Percentiles rank a stretch among this genome's conserved stretches.
These are phyloP conservation scores for Apodemia duryi DNA, from an alignment of 2,888 invertebrate genomes.

Conservation along the genomic window DNA sequence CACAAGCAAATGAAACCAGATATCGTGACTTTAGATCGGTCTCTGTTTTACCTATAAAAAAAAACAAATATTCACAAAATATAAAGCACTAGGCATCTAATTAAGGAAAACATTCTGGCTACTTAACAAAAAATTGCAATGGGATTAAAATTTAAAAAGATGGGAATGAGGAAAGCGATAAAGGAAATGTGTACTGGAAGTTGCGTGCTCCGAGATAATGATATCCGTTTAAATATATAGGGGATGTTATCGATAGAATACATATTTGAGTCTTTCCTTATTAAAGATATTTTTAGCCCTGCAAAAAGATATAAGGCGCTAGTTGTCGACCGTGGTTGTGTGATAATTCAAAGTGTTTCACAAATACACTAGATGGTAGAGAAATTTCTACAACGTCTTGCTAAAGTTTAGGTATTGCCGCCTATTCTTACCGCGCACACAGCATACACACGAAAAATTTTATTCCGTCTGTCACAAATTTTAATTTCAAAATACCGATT, in stretches of 20 bases:
- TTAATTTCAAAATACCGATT: no score
- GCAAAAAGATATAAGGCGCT: no score
- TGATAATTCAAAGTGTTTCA: no score
- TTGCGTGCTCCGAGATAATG: slow-evolving; percentile 9
- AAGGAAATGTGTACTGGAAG: slow-evolving; percentile 10
- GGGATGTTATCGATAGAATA: background rate
- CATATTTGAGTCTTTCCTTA: no score
- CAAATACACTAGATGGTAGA: no score
- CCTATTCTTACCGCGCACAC: no score
- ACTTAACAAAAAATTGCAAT: slow-evolving; percentile 1
- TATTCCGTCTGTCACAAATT: no score
- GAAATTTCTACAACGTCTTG: no score
- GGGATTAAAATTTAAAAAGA: slow-evolving; percentile 6
- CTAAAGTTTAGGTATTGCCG: no score
- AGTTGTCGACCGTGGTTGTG: no score
- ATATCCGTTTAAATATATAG: slow-evolving; percentile 4
- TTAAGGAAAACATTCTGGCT: slow-evolving; percentile 11
- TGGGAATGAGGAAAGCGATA: background rate
- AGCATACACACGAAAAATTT: no score
- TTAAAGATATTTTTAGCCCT: no score
- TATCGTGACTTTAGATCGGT: background rate
- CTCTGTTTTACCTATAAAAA: background rate
- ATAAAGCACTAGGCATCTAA: background rate
- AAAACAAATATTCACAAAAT: background rate
- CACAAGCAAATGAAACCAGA: slow-evolving; percentile 4